Evolutionary conservation across 2,113 vertebrate genomes (phyloP).

Genomic region (Eulemur macaco): DNA sequence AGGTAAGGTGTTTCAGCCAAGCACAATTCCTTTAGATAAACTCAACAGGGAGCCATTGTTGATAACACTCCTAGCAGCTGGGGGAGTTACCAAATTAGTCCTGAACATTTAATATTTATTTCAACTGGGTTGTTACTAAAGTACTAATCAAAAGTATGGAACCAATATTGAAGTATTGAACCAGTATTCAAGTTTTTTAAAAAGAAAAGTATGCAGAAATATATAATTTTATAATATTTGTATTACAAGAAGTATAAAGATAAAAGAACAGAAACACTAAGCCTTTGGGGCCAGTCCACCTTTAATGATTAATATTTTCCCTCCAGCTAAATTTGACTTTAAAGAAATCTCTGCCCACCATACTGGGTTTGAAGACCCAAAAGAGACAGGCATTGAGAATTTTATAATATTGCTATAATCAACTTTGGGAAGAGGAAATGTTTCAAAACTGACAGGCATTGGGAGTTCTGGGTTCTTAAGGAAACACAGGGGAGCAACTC

Average conservation of each 20-base stretch:
- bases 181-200: not conserved
- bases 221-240: constrained; percentile 57
- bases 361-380: constrained; percentile 51
- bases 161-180: not conserved
- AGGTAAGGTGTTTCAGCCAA: not conserved
- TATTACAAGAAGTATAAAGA: constrained; percentile 64
- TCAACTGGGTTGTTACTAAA: not conserved
- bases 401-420: constrained; percentile 67
- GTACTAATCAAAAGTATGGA: not conserved
- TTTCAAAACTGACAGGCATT: constrained; percentile 59
- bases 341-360: constrained; percentile 64
- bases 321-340: constrained; percentile 77
- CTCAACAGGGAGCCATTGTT: not conserved
- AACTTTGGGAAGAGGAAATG: constrained; percentile 62
- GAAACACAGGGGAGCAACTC: not conserved
- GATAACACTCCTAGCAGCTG: not conserved
- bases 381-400: constrained; percentile 59
- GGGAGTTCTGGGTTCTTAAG: constrained; percentile 30
- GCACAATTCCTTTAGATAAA: not conserved
- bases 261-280: constrained; percentile 66
- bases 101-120: constrained; percentile 34
- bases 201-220: constrained; percentile 48
- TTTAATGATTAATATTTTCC: constrained; percentile 79
- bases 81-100: not conserved
- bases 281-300: constrained; percentile 56